These are phyloP conservation scores for Amphiprion ocellaris DNA, from an alignment of 2,113 vertebrate genomes.

Conservation along the genomic window DNA sequence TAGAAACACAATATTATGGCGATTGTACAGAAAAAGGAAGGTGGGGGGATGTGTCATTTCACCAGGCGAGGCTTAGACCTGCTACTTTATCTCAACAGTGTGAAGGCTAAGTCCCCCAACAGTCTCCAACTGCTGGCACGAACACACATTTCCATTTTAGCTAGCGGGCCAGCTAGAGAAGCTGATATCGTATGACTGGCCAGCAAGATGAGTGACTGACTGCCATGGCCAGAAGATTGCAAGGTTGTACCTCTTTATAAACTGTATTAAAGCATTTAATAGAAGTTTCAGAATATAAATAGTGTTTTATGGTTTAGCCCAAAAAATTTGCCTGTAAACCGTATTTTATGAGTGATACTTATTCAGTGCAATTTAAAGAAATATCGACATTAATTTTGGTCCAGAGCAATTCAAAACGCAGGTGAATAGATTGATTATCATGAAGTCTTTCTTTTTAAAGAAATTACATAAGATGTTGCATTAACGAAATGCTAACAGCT, in stretches of 20 bases:
- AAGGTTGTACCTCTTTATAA: conserved; percentile 36
- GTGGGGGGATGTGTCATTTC: conserved; percentile 76
- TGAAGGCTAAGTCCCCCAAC: conserved; percentile 75
- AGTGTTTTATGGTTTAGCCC: neutral
- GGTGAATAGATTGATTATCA: too few species aligned
- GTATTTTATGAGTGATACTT: neutral
- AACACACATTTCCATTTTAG: conserved; percentile 77
- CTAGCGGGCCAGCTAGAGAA: conserved; percentile 62
- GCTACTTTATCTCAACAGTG: conserved; percentile 79
- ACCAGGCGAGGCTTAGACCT: conserved; percentile 77
- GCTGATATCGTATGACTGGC: conserved; percentile 60
- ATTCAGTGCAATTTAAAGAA: neutral
- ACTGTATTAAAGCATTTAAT: conserved; percentile 9
- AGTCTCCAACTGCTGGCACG: conserved; percentile 65
- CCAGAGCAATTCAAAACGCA: neutral
- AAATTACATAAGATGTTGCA: neutral
- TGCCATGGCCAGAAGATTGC: conserved; percentile 36
- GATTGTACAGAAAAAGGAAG: conserved; percentile 77
- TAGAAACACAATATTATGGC: conserved; percentile 82
- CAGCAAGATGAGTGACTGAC: conserved; percentile 54
- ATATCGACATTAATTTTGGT: neutral
- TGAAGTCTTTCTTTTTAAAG: too few species aligned
- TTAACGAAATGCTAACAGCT: neutral
- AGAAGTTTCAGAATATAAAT: conserved; percentile 24
- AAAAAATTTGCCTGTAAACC: neutral